phyloP scores from a whole-genome alignment of 2,888 invertebrate genomes.

The Ernsta delagoae region DNA sequence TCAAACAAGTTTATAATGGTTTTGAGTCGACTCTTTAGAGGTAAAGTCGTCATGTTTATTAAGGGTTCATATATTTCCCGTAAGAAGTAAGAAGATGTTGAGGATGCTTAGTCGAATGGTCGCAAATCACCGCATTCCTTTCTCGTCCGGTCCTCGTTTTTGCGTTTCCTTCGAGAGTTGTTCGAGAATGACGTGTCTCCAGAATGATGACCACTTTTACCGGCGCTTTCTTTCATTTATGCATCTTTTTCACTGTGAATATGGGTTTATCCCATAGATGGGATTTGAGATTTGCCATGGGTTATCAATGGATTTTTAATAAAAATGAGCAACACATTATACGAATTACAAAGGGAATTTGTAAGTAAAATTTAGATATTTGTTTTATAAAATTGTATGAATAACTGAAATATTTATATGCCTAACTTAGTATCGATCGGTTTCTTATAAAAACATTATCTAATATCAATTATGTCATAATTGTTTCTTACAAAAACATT shows the following conservation, averaged over 20 bases:
- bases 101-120: constrained; percentile 33
- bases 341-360: too few species aligned
- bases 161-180: constrained; percentile 57
- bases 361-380: too few species aligned
- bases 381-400: too few species aligned
- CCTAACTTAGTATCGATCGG: too few species aligned
- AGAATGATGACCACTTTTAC: constrained; percentile 57
- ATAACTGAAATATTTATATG: too few species aligned
- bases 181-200: constrained; percentile 43
- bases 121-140: constrained; percentile 54
- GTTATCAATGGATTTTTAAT: too few species aligned
- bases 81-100: constrained; percentile 8
- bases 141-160: constrained; percentile 62
- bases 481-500: not conserved
- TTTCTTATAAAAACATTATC: too few species aligned
- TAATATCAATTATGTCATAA: too few species aligned
- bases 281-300: too few species aligned
- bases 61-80: constrained; percentile 17
- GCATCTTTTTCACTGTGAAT: too few species aligned
- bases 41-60: constrained; percentile 16
- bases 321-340: too few species aligned
- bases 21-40: not conserved
- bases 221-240: constrained; percentile 49
- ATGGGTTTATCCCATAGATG: too few species aligned
- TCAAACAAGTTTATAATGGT: not conserved